Conservation (phyloP, 1,140 invertebrate genomes). For the Panagrolaimus sp. region DNA sequence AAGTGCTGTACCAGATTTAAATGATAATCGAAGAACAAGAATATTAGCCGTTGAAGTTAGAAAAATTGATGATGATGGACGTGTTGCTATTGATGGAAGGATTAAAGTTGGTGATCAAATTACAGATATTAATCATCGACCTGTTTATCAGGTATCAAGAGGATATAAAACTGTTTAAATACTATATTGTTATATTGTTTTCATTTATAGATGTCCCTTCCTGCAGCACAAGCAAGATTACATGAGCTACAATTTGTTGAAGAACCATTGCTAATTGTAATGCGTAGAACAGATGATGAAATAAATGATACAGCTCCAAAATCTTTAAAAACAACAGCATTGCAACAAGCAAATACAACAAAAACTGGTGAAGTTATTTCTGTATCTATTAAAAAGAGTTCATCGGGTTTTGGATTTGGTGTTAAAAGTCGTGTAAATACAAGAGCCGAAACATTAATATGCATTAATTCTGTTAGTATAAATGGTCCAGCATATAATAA, state of each 20-base stretch:
- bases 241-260: not conserved
- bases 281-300: not conserved
- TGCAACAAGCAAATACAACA: not conserved
- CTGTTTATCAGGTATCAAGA: not conserved
- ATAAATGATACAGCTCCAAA: not conserved
- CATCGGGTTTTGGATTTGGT: not conserved
- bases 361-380: not conserved
- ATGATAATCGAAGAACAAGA: not conserved
- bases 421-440: not conserved
- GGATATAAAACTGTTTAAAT: not conserved
- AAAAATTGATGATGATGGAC: slow-evolving; percentile 7
- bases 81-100: slow-evolving; percentile 4
- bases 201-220: slow-evolving; percentile 1
- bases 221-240: not conserved
- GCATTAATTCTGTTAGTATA: not conserved
- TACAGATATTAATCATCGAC: slow-evolving; percentile 8
- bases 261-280: not conserved
- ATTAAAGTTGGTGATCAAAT: slow-evolving; percentile 11
- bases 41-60: slow-evolving; percentile 8
- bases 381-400: not conserved
- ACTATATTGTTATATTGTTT: not conserved
- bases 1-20: slow-evolving; percentile 2
- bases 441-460: not conserved
- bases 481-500: slow-evolving; percentile 4
- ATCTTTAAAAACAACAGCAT: not conserved